Evolutionary conservation across 1,140 invertebrate species (phyloP).

Genomic region (Pollicipes pollicipes): DNA sequence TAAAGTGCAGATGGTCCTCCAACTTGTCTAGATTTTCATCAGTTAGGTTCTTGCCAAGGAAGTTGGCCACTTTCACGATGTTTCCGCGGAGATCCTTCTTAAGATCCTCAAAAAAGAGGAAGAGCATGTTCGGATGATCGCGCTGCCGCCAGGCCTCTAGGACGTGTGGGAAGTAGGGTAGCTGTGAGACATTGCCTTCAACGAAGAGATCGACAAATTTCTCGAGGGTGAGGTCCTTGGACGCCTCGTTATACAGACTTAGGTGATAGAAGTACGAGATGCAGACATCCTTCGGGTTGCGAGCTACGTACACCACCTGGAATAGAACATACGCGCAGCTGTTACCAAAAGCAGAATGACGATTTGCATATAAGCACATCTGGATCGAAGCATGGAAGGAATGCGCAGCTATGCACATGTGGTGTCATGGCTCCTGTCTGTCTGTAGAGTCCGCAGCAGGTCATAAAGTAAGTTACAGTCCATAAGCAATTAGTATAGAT

Average conservation of each 20-base stretch:
- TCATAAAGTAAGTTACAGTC: too few relatives aligned
- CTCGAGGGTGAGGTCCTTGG: neutral
- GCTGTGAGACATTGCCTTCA: neutral
- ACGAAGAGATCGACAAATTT: slow-evolving; percentile 1
- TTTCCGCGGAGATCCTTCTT: slow-evolving; percentile 37
- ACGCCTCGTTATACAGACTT: neutral
- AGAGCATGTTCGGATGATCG: slow-evolving; percentile 52
- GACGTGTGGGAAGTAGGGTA: slow-evolving; percentile 15
- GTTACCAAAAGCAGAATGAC: too few relatives aligned
- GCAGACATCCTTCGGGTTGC: slow-evolving; percentile 67
- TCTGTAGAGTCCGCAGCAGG: too few relatives aligned
- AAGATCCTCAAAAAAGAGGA: slow-evolving; percentile 62
- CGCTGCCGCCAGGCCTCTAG: slow-evolving; percentile 47
- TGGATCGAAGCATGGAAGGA: too few relatives aligned
- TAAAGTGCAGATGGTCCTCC: slow-evolving; percentile 54
- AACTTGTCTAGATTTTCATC: slow-evolving; percentile 45
- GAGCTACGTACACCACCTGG: slow-evolving; percentile 49
- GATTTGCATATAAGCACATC: neutral
- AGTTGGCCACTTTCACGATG: slow-evolving; percentile 47
- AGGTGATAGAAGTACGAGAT: slow-evolving; percentile 61
- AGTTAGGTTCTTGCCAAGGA: slow-evolving; percentile 45
- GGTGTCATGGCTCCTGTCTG: too few relatives aligned
- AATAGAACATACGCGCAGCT: neutral
- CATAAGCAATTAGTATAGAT: too few relatives aligned
- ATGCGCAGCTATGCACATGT: too few relatives aligned